These are phyloP conservation scores for Nestor notabilis DNA, from an alignment of 2,113 vertebrate genomes.

Conservation along the genomic window DNA sequence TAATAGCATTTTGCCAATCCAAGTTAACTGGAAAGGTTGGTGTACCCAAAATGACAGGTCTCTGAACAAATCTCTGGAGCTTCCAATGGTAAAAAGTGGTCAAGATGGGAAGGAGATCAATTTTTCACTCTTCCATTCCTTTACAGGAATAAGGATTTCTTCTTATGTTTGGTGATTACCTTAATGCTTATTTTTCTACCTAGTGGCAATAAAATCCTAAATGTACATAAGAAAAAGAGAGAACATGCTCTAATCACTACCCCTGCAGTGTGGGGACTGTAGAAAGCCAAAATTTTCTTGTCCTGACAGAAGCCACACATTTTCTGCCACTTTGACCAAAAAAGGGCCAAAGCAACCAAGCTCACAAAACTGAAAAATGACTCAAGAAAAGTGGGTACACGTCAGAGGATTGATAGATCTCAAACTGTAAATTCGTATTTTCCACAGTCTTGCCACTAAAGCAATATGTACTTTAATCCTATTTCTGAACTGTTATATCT, in stretches of 20 bases:
- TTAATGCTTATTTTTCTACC: neutral
- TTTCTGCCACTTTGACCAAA: neutral
- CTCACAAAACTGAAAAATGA: neutral
- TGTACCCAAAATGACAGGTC: neutral
- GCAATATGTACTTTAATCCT: neutral
- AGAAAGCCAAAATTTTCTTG: neutral
- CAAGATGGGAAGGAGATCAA: neutral
- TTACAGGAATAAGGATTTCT: neutral
- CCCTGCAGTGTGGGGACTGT: neutral
- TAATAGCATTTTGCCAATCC: neutral
- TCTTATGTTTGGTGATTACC: neutral
- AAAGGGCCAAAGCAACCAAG: neutral
- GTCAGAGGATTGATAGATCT: neutral
- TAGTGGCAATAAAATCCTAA: neutral
- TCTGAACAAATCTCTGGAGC: neutral
- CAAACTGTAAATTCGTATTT: neutral
- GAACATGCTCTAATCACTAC: neutral
- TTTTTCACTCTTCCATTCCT: neutral
- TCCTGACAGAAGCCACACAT: neutral
- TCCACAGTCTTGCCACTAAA: neutral
- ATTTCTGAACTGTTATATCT: neutral
- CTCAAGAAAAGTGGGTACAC: neutral
- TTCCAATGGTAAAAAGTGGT: neutral
- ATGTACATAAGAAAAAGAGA: neutral
- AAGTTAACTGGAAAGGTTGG: neutral